Evolutionary conservation across 2,888 invertebrate genomes (phyloP).

Genomic region (Pollenia labialis): DNA sequence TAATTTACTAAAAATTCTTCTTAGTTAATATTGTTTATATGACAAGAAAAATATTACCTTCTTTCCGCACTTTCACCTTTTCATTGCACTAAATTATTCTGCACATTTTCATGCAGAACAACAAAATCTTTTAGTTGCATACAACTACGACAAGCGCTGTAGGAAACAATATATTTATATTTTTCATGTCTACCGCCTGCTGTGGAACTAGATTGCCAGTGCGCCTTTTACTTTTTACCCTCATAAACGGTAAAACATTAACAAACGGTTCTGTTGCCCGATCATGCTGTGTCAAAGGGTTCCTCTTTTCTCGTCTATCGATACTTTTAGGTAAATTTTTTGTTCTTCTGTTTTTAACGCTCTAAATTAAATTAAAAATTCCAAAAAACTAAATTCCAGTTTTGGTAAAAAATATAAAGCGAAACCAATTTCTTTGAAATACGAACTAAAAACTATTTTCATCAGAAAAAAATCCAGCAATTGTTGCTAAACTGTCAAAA

Average conservation of each 20-base stretch:
- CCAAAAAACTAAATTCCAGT: constrained; percentile 54
- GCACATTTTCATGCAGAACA: not conserved
- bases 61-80: constrained; percentile 37
- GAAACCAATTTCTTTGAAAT: constrained; percentile 64
- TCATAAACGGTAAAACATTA: constrained; percentile 24
- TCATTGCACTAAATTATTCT: constrained; percentile 1
- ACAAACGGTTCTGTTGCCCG: constrained; percentile 11
- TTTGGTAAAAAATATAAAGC: constrained; percentile 72
- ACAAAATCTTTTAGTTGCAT: not conserved
- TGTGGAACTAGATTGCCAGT: constrained; percentile 70
- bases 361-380: constrained; percentile 68
- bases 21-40: not conserved
- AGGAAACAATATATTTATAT: constrained; percentile 19
- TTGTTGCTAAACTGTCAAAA: not conserved
- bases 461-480: constrained; percentile 15
- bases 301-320: not conserved
- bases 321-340: constrained; percentile 22
- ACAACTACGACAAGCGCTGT: not conserved
- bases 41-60: not conserved
- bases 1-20: too few relatives aligned
- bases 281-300: constrained; percentile 64
- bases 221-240: not conserved
- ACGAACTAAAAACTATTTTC: constrained; percentile 38
- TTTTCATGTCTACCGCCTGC: constrained; percentile 58
- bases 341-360: constrained; percentile 49